Evolutionary conservation across 2,888 invertebrate genomes (phyloP), one percentile per base, ranked within the genome.

Genomic region (Tetrapedia diversipes): DNA sequence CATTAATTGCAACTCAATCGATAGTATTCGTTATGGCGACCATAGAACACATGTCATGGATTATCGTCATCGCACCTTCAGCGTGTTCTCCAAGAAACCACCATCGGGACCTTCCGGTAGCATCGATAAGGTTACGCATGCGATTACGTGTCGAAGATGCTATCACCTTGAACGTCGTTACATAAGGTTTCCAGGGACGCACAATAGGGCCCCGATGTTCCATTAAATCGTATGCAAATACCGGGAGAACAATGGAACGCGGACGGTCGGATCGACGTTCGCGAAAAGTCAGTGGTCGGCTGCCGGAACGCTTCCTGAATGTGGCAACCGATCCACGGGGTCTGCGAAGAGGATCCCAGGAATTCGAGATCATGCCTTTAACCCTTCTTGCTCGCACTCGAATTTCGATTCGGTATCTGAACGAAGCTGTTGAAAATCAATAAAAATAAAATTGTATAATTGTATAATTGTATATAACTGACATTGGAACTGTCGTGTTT

Each of bases 201-300:
- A 87, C 89, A 86, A 89, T 88, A 77, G 76, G 64, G 67, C 54
- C 71, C 70, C 75, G 82, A 78, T 85, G 85, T 87, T 85, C 86
- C 86, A 88, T 87, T 88, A 88, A 88, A 89, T 86, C 86, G 85
- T 84, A 88, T 89, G 88, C 87, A 87, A 84, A 87, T 82, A 63
- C 70, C 56, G 77, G 63, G 57, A 75, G 82, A 86, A 88, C 88
- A 88, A 88, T 88, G 86, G 86, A 81, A 86, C 82, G 75, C 84
- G 81, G 67, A 83, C 80, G 78, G 75, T 37, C 77, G 86, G 80
- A 85, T 84, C 80, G 82, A 82, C 75, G 84, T 81, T 82, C 83
- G 86, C 78, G 82, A 87, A 85, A 85, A 87, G 75, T 75, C 81
- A 79, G 78, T 76, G 79, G 78, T 73, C 72, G 75, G 64, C 68